Evolutionary conservation across 2,888 invertebrate genomes (phyloP), one percentile per base, ranked within the genome.

Genomic region (Sminthurinus aureus): DNA sequence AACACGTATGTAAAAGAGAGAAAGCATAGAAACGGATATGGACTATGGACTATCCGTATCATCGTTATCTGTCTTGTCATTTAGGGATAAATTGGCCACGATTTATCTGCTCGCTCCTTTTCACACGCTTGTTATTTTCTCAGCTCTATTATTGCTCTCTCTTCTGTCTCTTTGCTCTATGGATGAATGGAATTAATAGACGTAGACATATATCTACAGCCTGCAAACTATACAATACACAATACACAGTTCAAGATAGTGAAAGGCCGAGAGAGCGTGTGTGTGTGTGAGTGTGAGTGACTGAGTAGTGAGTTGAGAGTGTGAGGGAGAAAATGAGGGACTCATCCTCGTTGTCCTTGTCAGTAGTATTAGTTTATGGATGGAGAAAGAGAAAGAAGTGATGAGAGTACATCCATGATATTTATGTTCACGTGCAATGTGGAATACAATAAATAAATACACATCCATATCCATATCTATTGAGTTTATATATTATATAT

Each of bases 41-140:
- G 83, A 83, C 52, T 38, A 38, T 38, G 38, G 38, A 38, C 38
- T 38, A 38, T 38, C 38, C 38, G 38, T 38, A 38, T 38, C 84
- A 78, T 84, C 84, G 84, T 85, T 84, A 84, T 84, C 84, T 85
- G 82, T 81, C 75, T 77, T 84, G 83, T 85, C 85, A 85, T 85
- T 85, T 80, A 85, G 79, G 85, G 83, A 83, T 85, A 85, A 85
- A 85, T 85, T 85, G 85, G 85, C 83, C 75, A 85, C 79, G 85
- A 85, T 85, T 85, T 85, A 85, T 85, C 81, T 83, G 79, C 83
- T 84, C 81, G 79, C 78, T 75, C 76, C 82, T 85, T 85, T 83
- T 85, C 85, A 83, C 85, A 83, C 83, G 85, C 84, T 82, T 77
- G 76, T 82, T 82, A 82, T 82, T 82, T 82, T 76, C 77, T 80